Evolutionary conservation across 2,113 vertebrate species (phyloP).

Genomic region (Cavia porcellus): DNA sequence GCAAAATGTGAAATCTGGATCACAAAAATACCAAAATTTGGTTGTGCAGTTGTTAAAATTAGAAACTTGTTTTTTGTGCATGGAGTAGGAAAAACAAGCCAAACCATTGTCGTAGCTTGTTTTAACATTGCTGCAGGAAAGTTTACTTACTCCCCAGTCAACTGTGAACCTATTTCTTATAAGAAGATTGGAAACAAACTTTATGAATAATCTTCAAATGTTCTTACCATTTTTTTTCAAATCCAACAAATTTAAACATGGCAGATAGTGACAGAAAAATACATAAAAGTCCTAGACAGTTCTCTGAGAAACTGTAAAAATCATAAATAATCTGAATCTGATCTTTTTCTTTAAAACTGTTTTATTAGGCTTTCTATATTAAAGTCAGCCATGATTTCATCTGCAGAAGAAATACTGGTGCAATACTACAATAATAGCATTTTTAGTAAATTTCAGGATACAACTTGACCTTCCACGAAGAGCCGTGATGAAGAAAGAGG

Average conservation of each 20-base stretch:
- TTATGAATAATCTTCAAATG: slow-evolving; percentile 66
- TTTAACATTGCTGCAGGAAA: slow-evolving; percentile 62
- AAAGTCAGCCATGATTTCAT: slow-evolving; percentile 67
- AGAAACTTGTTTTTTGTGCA: background rate
- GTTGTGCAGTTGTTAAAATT: slow-evolving; percentile 39
- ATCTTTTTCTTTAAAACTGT: slow-evolving; percentile 32
- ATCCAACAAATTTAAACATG: slow-evolving; percentile 74
- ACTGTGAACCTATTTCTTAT: slow-evolving; percentile 63
- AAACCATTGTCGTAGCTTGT: background rate
- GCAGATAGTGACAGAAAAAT: slow-evolving; percentile 54
- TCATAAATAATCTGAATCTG: slow-evolving; percentile 39
- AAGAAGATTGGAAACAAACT: slow-evolving; percentile 59
- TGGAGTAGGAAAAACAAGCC: background rate
- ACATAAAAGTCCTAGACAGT: slow-evolving; percentile 64
- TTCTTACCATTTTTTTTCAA: slow-evolving; percentile 67
- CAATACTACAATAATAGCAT: slow-evolving; percentile 62
- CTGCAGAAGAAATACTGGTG: slow-evolving; percentile 63
- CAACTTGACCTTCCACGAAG: slow-evolving; percentile 49
- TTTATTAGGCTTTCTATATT: slow-evolving; percentile 66
- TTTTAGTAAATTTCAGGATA: slow-evolving; percentile 64
- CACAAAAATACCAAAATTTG: slow-evolving; percentile 7
- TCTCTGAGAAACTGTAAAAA: slow-evolving; percentile 59
- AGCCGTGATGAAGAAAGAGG: background rate
- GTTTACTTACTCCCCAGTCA: slow-evolving; percentile 58
- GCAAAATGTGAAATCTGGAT: slow-evolving; percentile 67